These are phyloP conservation scores for Esox masquinongy DNA, from an alignment of 2,797 vertebrate genomes.

Conservation along the genomic window DNA sequence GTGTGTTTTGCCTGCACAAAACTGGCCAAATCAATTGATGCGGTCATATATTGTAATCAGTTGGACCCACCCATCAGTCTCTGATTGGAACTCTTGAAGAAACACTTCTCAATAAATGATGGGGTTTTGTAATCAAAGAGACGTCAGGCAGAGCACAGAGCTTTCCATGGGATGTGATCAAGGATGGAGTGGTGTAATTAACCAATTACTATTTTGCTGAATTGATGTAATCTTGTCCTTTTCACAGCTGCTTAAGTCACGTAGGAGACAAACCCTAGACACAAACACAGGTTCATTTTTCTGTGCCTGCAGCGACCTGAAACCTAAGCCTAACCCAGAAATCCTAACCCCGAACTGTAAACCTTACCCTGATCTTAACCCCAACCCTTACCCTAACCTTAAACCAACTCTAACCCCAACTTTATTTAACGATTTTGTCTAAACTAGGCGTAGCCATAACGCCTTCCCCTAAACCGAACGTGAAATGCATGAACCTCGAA, in stretches of 20 bases:
- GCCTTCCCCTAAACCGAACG: too few species aligned
- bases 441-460: too few species aligned
- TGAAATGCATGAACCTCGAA: too few species aligned
- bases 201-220: background rate
- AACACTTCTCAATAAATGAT: conserved; percentile 17
- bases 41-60: conserved; percentile 42
- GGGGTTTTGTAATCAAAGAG: conserved; percentile 30
- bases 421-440: too few species aligned
- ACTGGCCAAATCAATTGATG: conserved; percentile 22
- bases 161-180: background rate
- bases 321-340: too few species aligned
- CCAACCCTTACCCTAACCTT: too few species aligned
- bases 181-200: background rate
- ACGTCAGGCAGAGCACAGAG: background rate
- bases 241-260: conserved; percentile 19
- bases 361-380: too few species aligned
- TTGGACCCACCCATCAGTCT: conserved; percentile 29
- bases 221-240: background rate
- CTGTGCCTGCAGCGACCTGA: too few species aligned
- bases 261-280: background rate
- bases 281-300: background rate
- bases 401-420: too few species aligned
- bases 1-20: conserved; percentile 5
- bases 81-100: conserved; percentile 27
- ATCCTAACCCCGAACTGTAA: too few species aligned